Conservation (phyloP, 2,113 vertebrate species). For the Gymnocephalus cernua region DNA sequence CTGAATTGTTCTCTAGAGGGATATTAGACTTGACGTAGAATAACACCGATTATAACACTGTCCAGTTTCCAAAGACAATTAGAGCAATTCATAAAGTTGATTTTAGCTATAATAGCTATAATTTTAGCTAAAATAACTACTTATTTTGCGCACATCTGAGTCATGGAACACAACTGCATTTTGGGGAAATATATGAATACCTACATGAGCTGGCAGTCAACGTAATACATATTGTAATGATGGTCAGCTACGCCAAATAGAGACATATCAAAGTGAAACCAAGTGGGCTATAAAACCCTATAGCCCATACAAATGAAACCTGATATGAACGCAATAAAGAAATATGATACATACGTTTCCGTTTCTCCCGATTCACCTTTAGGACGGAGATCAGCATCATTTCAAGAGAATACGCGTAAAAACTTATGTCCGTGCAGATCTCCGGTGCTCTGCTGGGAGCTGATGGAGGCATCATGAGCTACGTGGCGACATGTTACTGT, state of each 20-base stretch:
- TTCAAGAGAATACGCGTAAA: constrained; percentile 28
- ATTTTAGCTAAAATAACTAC: no score
- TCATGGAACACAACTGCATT: constrained; percentile 15
- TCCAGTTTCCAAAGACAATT: not conserved
- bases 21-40: constrained; percentile 32
- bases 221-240: not conserved
- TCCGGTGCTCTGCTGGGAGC: constrained; percentile 31
- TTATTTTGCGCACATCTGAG: not conserved
- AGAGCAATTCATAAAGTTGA: not conserved
- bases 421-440: constrained; percentile 57
- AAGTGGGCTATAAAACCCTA: not conserved
- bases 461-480: constrained; percentile 62
- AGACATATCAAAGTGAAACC: constrained; percentile 3
- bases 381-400: constrained; percentile 43
- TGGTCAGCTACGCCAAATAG: not conserved
- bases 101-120: no score
- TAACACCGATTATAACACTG: constrained; percentile 46
- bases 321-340: not conserved
- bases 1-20: constrained; percentile 34
- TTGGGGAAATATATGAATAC: not conserved
- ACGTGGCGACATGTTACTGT: constrained; percentile 48
- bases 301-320: not conserved
- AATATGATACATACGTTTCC: constrained; percentile 54
- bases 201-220: not conserved
- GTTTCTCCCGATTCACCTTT: constrained; percentile 28